These are phyloP conservation scores for Parapristionchus giblindavisi DNA, from an alignment of 2,888 invertebrate species.

Conservation along the genomic window DNA sequence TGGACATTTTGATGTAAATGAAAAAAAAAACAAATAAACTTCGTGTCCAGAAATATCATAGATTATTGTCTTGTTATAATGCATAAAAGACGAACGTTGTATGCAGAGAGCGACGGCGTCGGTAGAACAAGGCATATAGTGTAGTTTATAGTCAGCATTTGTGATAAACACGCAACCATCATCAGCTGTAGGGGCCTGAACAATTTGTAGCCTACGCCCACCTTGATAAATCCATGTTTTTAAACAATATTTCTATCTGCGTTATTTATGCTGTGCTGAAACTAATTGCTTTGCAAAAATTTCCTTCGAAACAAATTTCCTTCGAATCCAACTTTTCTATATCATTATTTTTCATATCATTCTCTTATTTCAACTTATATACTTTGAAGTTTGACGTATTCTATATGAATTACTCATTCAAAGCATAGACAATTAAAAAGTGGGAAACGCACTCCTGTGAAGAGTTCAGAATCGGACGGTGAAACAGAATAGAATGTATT, in stretches of 20 bases:
- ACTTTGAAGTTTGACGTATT: not conserved
- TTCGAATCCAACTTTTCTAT: slow-evolving; percentile 16
- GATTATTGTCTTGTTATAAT: not conserved
- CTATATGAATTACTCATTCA: too few species aligned
- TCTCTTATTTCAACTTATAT: not conserved
- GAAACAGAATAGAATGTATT: slow-evolving; percentile 49
- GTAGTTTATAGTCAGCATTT: slow-evolving; percentile 43
- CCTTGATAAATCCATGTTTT: too few species aligned
- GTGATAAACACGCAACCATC: slow-evolving; percentile 50
- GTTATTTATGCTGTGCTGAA: too few species aligned
- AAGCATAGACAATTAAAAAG: too few species aligned
- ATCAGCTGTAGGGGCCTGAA: slow-evolving; percentile 38
- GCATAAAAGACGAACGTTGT: slow-evolving; percentile 44
- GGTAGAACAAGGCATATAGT: slow-evolving; percentile 48
- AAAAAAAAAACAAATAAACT: too few species aligned
- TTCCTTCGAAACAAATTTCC: too few species aligned
- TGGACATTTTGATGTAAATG: too few species aligned
- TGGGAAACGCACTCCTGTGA: slow-evolving; percentile 44
- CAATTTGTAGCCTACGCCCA: too few species aligned
- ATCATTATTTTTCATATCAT: not conserved
- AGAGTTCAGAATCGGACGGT: slow-evolving; percentile 28
- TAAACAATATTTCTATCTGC: too few species aligned
- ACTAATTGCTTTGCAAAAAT: too few species aligned
- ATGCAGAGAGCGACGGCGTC: slow-evolving; percentile 54
- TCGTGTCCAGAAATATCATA: too few species aligned